phyloP scores from a whole-genome alignment of 2,888 invertebrate species.

The Ashinkailepas kermadecensis region DNA sequence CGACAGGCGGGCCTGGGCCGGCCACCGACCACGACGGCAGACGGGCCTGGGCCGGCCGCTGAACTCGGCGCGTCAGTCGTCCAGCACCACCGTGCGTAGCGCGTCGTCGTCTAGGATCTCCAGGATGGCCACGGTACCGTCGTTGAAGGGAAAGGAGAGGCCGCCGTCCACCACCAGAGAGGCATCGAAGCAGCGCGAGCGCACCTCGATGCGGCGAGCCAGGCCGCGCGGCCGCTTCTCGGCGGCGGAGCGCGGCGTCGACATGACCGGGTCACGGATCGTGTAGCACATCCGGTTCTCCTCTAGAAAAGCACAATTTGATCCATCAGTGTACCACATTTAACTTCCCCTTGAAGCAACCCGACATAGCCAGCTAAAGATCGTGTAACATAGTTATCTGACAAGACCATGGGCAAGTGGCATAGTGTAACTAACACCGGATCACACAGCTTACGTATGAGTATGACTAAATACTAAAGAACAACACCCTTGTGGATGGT shows the following conservation, averaged over 20 bases:
- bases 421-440: no score
- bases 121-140: constrained; percentile 76
- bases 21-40: no score
- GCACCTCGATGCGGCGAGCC: constrained; percentile 64
- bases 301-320: constrained; percentile 46
- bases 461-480: no score
- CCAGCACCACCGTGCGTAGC: constrained; percentile 60
- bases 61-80: constrained; percentile 27
- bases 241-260: constrained; percentile 22
- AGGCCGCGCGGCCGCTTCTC: constrained; percentile 59
- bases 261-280: constrained; percentile 55
- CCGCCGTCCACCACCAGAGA: constrained; percentile 93
- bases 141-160: constrained; percentile 86
- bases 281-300: constrained; percentile 76
- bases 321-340: no score
- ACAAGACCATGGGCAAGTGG: no score
- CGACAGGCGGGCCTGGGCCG: no score
- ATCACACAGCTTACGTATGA: no score
- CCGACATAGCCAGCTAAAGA: no score
- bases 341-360: no score
- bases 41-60: no score
- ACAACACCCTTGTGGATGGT: no score
- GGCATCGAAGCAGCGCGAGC: constrained; percentile 84
- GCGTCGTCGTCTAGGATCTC: constrained; percentile 81
- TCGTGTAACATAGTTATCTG: no score